phyloP scores from a whole-genome alignment of 2,797 vertebrate species.

The Myotis findleyi region DNA sequence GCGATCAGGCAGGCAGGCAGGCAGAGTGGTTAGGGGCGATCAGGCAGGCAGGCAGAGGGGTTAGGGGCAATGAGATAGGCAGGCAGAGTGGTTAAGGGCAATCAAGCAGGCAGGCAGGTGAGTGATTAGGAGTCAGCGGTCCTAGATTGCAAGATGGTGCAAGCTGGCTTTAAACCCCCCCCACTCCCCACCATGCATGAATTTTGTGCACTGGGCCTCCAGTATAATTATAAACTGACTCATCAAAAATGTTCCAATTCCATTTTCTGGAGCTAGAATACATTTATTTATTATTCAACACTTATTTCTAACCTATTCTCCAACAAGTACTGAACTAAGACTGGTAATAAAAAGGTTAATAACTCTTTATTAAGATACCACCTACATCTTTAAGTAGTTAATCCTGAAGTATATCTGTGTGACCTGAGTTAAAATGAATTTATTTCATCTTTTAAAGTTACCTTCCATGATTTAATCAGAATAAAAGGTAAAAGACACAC shows the following conservation, averaged over 20 bases:
- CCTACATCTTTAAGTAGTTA: not conserved
- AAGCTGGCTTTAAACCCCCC: too few relatives aligned
- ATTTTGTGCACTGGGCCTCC: too few relatives aligned
- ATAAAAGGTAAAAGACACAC: not conserved
- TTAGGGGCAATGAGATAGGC: too few relatives aligned
- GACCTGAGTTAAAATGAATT: not conserved
- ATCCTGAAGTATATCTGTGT: not conserved
- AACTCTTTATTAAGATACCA: not conserved
- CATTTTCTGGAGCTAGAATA: constrained; percentile 36
- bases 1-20: too few relatives aligned
- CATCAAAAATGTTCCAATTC: constrained; percentile 48
- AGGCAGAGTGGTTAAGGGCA: too few relatives aligned
- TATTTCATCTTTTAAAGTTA: not conserved
- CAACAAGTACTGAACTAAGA: not conserved
- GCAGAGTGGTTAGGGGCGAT: too few relatives aligned
- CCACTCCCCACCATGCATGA: accelerated
- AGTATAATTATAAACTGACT: constrained; percentile 57
- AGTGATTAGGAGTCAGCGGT: too few relatives aligned
- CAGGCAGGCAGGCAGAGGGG: too few relatives aligned
- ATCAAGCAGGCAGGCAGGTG: too few relatives aligned
- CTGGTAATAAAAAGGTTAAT: constrained; percentile 8
- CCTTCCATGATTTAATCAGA: not conserved
- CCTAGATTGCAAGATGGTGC: too few relatives aligned
- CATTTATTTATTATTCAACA: constrained; percentile 48
- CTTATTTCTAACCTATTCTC: not conserved